Evolutionary conservation across 2,888 invertebrate species (phyloP).

Genomic region (Slavum lentiscoides): DNA sequence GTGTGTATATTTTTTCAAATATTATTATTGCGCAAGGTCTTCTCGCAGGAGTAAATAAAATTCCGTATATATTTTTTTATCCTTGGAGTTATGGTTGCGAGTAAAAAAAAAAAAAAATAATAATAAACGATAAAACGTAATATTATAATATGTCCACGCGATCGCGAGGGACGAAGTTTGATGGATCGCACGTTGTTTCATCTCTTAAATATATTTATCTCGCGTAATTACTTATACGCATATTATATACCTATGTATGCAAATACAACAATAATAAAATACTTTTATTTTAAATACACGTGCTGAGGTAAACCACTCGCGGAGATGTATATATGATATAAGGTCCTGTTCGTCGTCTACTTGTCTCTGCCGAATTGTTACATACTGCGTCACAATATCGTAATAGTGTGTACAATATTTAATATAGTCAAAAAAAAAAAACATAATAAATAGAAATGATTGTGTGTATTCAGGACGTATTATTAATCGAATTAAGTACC

Average conservation of each 20-base stretch:
- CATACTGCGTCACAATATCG: too few relatives aligned
- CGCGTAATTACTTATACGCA: neutral
- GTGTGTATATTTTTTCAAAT: neutral
- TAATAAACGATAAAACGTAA: slow-evolving; percentile 7
- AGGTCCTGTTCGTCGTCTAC: too few relatives aligned
- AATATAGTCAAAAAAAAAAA: too few relatives aligned
- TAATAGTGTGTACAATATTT: too few relatives aligned
- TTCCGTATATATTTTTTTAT: slow-evolving; percentile 7
- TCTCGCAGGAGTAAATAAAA: neutral
- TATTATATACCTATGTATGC: neutral
- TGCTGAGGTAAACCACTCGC: too few relatives aligned
- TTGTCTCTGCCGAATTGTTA: too few relatives aligned
- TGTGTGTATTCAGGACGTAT: too few relatives aligned
- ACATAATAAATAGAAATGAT: too few relatives aligned
- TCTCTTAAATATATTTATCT: neutral
- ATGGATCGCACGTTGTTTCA: slow-evolving; percentile 24
- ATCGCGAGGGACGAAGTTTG: slow-evolving; percentile 30
- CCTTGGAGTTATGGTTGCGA: slow-evolving; percentile 30
- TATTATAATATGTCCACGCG: neutral
- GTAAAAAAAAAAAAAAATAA: neutral
- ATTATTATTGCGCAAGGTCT: too few relatives aligned
- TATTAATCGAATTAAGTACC: too few relatives aligned
- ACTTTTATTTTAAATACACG: neutral
- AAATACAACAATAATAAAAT: neutral
- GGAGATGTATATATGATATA: too few relatives aligned